Base-by-base conservation (phyloP, 2,113 vertebrate species). In the Grantiella picta region DNA sequence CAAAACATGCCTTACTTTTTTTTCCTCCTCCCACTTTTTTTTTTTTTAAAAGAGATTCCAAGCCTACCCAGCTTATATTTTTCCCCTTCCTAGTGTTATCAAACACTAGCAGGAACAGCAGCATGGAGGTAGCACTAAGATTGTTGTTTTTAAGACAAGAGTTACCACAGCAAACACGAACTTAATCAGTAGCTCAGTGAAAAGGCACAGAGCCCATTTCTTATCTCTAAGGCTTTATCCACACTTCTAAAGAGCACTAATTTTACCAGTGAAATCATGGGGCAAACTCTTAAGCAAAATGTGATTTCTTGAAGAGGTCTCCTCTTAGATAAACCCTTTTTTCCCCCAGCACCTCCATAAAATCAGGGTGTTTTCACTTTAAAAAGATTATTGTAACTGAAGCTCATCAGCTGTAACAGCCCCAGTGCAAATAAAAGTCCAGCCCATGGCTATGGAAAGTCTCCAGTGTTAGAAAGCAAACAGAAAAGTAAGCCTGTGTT, bases 401-500 rank as follows among this genome's bases (percentile, higher is more conserved):
- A 84, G 52, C 35, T 91, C 82, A 70, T 92, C 75, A 61, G 54
- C 73, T 82, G 3, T 59, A 64, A 68, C 47, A 92, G 86, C 69
- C 64, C 17, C 56, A 88, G 52, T 8, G 23, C 71, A 95, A 90
- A 75, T 24, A 69, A 4, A 72, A 75, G 52, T 66, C 72, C 82
- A 72, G 60, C 75, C 82, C 68, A 5, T 20, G 35, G 56, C 77
- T 72, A 17, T 50, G 50, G 89, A 54, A 93, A 94, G 65, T 54
- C 47, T 75, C 8, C 79, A 82, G 35, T 1, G 2, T 15, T 64
- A 47, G 45, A 93, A 92, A 90, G 45, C 84, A 94, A 96, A 93
- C 76, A 96, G 82, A 80, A 68, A 94, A 94, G 76, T 33, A 89
- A 93, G 82, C n/a, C 53, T 72, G 38, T 94, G 72, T 93, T 95